phyloP scores from a whole-genome alignment of 2,113 vertebrate genomes.

The Melanerpes aurifrons region DNA sequence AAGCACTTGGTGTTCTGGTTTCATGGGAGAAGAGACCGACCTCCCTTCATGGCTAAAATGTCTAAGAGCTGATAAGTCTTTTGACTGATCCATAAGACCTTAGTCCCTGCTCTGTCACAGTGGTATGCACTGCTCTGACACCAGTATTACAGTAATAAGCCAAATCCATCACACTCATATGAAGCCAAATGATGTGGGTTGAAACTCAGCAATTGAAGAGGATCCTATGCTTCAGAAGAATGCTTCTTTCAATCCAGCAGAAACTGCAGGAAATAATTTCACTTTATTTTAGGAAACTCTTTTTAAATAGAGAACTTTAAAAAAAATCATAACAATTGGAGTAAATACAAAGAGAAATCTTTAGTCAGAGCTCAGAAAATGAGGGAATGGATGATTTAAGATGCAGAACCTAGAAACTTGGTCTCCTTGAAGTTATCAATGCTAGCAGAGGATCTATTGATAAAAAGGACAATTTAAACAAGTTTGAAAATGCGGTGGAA shows the following conservation, averaged over 20 bases:
- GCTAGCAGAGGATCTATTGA: background rate
- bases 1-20: no score
- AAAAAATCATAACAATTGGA: conserved; percentile 54
- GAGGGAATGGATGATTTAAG: conserved; percentile 66
- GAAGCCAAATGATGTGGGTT: background rate
- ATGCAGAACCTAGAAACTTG: conserved; percentile 26
- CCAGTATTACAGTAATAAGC: background rate
- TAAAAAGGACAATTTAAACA: conserved; percentile 29
- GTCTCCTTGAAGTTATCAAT: conserved; percentile 38
- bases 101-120: background rate
- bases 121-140: background rate
- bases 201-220: conserved; percentile 52
- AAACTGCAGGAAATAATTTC: conserved; percentile 40
- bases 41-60: background rate
- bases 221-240: conserved; percentile 52
- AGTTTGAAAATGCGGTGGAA: background rate
- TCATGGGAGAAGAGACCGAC: no score
- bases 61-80: background rate
- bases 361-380: conserved; percentile 62
- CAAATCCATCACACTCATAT: background rate
- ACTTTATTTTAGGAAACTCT: conserved; percentile 29
- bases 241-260: conserved; percentile 52
- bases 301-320: conserved; percentile 21
- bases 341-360: conserved; percentile 39
- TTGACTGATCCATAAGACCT: background rate